Percentiles rank a stretch among this genome's conserved stretches.
These are phyloP conservation scores for Macrosiphum euphorbiae DNA, from an alignment of 2,888 invertebrate species.

Conservation along the genomic window DNA sequence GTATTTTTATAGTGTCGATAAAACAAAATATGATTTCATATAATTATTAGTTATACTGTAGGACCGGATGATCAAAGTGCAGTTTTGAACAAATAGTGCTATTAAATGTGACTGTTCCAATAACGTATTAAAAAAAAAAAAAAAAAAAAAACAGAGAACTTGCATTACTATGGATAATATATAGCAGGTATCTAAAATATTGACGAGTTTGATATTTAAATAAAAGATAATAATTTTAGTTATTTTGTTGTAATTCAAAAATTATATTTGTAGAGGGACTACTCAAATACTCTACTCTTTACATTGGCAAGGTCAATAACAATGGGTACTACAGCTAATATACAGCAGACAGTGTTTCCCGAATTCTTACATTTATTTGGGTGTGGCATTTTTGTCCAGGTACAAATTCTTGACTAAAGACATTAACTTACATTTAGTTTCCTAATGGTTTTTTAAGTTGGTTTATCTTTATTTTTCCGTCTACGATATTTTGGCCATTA, in stretches of 20 bases:
- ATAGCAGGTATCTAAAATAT: background rate
- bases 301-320: background rate
- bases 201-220: background rate
- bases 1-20: background rate
- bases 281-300: background rate
- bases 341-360: too few species aligned
- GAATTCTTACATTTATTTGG: background rate
- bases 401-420: background rate
- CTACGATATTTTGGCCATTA: background rate
- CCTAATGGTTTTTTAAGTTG: background rate
- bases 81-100: background rate
- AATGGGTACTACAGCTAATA: background rate
- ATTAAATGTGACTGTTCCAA: background rate
- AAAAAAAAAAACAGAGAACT: background rate
- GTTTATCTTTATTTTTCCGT: background rate
- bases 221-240: background rate
- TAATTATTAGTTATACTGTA: background rate
- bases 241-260: background rate
- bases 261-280: background rate
- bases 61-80: background rate
- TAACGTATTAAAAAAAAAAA: background rate
- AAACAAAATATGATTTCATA: background rate
- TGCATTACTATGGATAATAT: background rate
- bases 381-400: background rate
- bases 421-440: background rate